These are phyloP conservation scores for Hoplodrina ambigua DNA, from an alignment of 2,888 invertebrate species.

Conservation along the genomic window DNA sequence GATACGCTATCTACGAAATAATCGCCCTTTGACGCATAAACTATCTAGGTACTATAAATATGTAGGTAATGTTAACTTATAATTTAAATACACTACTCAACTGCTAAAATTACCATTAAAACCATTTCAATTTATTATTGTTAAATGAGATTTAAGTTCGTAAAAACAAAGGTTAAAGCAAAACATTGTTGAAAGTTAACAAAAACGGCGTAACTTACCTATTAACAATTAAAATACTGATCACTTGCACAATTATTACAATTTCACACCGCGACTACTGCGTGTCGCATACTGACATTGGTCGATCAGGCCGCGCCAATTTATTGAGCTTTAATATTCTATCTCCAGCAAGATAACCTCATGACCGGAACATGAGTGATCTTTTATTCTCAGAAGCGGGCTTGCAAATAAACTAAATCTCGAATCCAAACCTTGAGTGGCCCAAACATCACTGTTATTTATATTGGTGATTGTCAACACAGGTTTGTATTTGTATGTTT, in stretches of 20 bases:
- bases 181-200: background rate
- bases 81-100: no score
- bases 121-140: no score
- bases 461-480: constrained; percentile 70
- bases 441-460: constrained; percentile 72
- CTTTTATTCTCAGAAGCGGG: constrained; percentile 82
- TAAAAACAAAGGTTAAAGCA: background rate
- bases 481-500: constrained; percentile 62
- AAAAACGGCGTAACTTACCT: constrained; percentile 46
- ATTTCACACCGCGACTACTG: constrained; percentile 65
- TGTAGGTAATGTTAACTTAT: no score
- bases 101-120: no score
- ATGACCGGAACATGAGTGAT: constrained; percentile 78
- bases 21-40: background rate
- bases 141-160: no score
- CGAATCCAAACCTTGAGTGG: constrained; percentile 69
- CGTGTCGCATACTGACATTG: constrained; percentile 79
- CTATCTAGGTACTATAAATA: background rate
- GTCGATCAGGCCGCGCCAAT: constrained; percentile 74
- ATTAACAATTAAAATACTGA: constrained; percentile 40
- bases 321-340: constrained; percentile 84
- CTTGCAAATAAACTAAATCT: constrained; percentile 75
- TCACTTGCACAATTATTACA: constrained; percentile 55
- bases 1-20: background rate
- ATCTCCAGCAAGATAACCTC: constrained; percentile 83